A percentile compares a stretch with the other conserved stretches of the same genome.
Evolutionary conservation across 2,797 vertebrate genomes (phyloP).

Genomic region (Tapera naevia): DNA sequence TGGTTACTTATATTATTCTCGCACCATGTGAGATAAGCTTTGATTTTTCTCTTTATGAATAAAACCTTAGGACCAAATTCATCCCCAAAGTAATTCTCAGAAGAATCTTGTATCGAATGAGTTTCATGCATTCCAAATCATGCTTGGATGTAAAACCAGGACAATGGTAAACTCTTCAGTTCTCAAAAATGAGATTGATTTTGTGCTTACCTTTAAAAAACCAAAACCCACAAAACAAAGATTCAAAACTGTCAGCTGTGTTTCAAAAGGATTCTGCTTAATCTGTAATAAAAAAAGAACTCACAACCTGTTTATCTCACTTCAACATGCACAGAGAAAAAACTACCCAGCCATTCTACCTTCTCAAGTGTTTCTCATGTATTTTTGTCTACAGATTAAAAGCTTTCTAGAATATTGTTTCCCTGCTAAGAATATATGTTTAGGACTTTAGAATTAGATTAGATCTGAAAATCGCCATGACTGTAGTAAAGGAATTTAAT

Average conservation of each 20-base stretch:
- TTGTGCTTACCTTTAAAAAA: background rate
- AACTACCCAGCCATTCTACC: background rate
- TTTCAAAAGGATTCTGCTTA: background rate
- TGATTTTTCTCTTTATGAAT: background rate
- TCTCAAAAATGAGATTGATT: background rate
- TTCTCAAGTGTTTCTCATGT: background rate
- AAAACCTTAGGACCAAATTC: background rate
- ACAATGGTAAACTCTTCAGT: background rate
- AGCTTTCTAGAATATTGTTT: background rate
- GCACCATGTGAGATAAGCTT: background rate
- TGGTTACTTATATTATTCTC: background rate
- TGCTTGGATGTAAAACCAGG: background rate
- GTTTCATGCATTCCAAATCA: background rate
- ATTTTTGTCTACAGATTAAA: background rate
- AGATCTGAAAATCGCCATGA: background rate
- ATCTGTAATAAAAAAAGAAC: background rate
- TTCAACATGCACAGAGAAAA: background rate
- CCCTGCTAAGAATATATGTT: background rate
- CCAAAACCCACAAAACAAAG: background rate
- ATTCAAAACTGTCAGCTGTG: background rate
- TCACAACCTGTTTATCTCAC: background rate
- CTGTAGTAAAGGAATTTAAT: background rate
- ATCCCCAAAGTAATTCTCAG: background rate
- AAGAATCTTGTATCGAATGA: background rate
- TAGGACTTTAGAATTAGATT: slow-evolving; percentile 5